A percentile compares a stretch with the other conserved stretches of the same genome.
Evolutionary conservation across 2,113 vertebrate genomes (phyloP).

Genomic region (Crotalus viridis): DNA sequence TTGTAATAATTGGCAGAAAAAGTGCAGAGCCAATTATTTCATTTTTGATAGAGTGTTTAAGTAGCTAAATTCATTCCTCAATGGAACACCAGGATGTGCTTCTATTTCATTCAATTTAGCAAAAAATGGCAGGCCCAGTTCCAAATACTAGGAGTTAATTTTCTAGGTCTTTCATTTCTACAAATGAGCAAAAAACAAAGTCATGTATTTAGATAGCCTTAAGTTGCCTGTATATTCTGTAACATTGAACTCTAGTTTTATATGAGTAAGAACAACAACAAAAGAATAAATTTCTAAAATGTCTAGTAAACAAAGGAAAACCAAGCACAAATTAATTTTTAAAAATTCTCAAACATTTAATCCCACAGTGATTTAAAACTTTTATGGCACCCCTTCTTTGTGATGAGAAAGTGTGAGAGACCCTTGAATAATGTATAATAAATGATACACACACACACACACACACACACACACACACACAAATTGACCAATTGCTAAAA

Average conservation of each 20-base stretch:
- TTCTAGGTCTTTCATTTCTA: background rate
- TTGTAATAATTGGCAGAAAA: constrained; percentile 44
- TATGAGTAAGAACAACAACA: background rate
- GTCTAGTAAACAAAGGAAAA: background rate
- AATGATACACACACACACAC: background rate
- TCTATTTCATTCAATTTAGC: background rate
- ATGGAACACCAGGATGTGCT: constrained; percentile 9
- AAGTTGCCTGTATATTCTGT: background rate
- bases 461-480: background rate
- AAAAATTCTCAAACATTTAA: background rate
- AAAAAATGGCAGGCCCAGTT: background rate
- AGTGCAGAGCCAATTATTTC: constrained; percentile 39
- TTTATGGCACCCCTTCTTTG: background rate
- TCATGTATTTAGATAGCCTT: background rate
- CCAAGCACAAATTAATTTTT: background rate
- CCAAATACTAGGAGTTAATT: background rate
- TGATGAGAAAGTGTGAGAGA: background rate
- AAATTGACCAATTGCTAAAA: background rate
- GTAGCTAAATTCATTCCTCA: constrained; percentile 30
- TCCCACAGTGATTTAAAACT: background rate
- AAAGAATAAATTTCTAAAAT: background rate
- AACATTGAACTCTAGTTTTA: background rate
- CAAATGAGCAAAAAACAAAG: background rate
- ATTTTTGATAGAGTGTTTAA: constrained; percentile 42
- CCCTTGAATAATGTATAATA: background rate